phyloP scores from a whole-genome alignment of 2,797 vertebrate species.

The Rhabdomys pumilio region DNA sequence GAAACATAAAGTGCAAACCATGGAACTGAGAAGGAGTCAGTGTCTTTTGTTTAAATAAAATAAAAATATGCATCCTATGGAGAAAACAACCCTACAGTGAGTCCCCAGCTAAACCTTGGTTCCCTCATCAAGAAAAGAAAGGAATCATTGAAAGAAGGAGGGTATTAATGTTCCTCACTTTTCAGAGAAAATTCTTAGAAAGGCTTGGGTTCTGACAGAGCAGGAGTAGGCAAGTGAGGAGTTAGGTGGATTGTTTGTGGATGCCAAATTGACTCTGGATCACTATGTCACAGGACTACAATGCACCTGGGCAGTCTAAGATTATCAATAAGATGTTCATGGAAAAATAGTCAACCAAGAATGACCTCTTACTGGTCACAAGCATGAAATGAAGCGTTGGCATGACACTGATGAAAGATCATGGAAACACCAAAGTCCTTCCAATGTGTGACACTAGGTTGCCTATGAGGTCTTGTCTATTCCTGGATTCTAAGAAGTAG shows the following conservation, averaged over 20 bases:
- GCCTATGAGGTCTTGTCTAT: not conserved
- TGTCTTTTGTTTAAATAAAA: slow-evolving; percentile 42
- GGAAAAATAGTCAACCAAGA: not conserved
- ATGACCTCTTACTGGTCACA: not conserved
- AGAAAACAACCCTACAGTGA: not conserved
- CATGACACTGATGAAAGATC: not conserved
- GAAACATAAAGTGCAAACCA: not conserved
- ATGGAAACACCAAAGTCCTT: not conserved
- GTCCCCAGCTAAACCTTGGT: not conserved
- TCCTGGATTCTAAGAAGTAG: not conserved
- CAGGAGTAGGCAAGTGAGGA: not conserved
- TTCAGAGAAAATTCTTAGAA: not conserved
- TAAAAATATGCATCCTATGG: not conserved
- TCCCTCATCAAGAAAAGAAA: not conserved
- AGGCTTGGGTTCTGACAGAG: not conserved
- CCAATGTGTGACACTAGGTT: not conserved
- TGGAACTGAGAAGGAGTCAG: not conserved
- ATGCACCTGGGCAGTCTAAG: not conserved
- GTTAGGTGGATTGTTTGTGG: too few species aligned
- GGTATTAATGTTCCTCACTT: not conserved
- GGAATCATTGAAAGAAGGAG: not conserved
- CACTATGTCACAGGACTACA: not conserved
- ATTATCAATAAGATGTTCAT: not conserved
- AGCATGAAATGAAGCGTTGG: not conserved
- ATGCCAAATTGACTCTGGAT: not conserved